Evolutionary conservation across 2,888 invertebrate genomes (phyloP), one percentile per base, ranked within the genome.

Genomic region (Micoletzkya japonica): DNA sequence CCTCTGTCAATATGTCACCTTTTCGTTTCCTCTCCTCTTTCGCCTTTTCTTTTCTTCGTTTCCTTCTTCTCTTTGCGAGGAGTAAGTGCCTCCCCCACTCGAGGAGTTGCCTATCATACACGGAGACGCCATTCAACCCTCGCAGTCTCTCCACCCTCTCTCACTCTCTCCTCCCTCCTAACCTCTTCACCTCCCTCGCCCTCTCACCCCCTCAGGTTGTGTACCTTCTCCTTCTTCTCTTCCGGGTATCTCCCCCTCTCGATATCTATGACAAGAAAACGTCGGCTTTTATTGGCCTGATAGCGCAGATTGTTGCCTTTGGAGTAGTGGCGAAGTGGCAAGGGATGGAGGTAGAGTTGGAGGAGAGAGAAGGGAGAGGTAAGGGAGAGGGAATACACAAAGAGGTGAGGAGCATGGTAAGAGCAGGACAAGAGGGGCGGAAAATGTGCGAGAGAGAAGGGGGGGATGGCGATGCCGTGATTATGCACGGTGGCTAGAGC

Each of bases 1-100:
- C 49, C 49, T n/a, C 52, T 63, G 49, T 63, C 32, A 34, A 50
- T 63, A 34, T 49, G 63, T 49, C 52, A 34, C 50, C 50, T 50
- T 63, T 63, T 24, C 34, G 7, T 54, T 26, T 54, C 54, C 50
- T 20, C 49, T 1, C 49, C 26, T 20, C 49, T 7, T 34, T 6
- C 34, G n/a, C 59, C 50, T 50, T 63, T 63, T 24, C 34, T 20
- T 54, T 26, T 54, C 54, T 37, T 20, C 49, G 1, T 36, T 26
- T 20, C 49, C 7, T 34, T 6, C 34, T 36, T 39, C 39, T 39
- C 39, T 39, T 17, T 39, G 7, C 17, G 7, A 10, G 7, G 39
- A 34, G 17, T 57, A 24, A 6, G 34, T 2, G 2, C 26, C 57
- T 34, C 59, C 30, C 20, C 39, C 26, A 36, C 10, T 36, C n/a